These are phyloP conservation scores for Agrotis ipsilon DNA, from an alignment of 2,888 invertebrate genomes.

Conservation along the genomic window DNA sequence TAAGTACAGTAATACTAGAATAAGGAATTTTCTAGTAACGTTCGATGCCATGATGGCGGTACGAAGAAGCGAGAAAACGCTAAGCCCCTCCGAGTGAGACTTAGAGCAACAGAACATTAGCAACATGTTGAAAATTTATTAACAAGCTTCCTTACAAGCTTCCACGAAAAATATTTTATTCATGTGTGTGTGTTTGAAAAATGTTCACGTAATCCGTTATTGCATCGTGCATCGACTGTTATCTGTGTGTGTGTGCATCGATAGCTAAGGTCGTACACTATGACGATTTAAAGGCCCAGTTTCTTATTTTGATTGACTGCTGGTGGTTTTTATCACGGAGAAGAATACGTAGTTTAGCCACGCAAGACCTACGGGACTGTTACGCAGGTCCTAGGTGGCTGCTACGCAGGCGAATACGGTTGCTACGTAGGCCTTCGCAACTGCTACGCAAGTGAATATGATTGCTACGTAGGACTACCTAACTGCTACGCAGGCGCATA, in stretches of 20 bases:
- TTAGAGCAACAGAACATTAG: not conserved
- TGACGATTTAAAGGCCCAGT: not conserved
- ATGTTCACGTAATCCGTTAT: constrained; percentile 44
- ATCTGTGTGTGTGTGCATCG: no score
- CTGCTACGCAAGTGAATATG: no score
- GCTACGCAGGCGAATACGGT: not conserved
- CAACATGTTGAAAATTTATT: constrained; percentile 22
- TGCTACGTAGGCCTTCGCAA: not conserved
- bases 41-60: not conserved
- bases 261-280: no score
- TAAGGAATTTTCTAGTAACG: not conserved
- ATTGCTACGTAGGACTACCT: no score
- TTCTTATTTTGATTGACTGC: not conserved
- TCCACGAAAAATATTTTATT: constrained; percentile 40
- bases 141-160: constrained; percentile 13
- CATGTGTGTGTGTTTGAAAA: constrained; percentile 44
- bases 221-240: constrained; percentile 41
- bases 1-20: constrained; percentile 1
- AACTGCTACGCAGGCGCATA: not conserved
- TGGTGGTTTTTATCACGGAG: no score
- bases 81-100: constrained; percentile 4
- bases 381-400: not conserved
- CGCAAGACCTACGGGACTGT: not conserved
- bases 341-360: no score
- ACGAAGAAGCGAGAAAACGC: not conserved